Evolutionary conservation across 2,113 vertebrate species (phyloP).

Genomic region (Octodon degus): DNA sequence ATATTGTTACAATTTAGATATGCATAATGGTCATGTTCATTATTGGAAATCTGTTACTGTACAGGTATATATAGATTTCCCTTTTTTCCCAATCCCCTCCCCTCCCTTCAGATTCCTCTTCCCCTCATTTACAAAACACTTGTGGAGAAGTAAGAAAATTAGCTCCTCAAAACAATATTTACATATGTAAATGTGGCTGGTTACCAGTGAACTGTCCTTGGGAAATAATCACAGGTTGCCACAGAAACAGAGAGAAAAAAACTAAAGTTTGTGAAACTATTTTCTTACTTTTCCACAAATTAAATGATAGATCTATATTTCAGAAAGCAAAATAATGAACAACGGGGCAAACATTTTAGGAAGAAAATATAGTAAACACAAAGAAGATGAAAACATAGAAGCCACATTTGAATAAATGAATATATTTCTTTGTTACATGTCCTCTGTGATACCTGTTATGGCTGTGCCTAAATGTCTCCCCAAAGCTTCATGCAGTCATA

Average conservation of each 20-base stretch:
- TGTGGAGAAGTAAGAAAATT: background rate
- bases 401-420: constrained; percentile 12
- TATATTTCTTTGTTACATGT: background rate
- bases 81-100: background rate
- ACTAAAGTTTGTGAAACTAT: background rate
- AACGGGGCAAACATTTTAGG: background rate
- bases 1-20: background rate
- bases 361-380: background rate
- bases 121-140: background rate
- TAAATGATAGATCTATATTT: background rate
- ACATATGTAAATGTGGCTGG: background rate
- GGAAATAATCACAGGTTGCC: background rate
- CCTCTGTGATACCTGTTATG: background rate
- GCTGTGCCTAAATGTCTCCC: background rate
- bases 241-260: background rate
- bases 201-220: background rate
- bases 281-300: constrained; percentile 11
- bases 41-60: background rate
- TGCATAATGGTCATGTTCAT: background rate
- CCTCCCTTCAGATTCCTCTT: background rate
- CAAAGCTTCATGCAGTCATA: background rate
- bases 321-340: background rate
- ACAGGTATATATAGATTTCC: background rate
- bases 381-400: background rate
- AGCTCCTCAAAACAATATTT: background rate